Percentiles rank a stretch among this genome's conserved stretches.
phyloP scores from a whole-genome alignment of 2,888 invertebrate genomes.

The Drosophila sordidula region DNA sequence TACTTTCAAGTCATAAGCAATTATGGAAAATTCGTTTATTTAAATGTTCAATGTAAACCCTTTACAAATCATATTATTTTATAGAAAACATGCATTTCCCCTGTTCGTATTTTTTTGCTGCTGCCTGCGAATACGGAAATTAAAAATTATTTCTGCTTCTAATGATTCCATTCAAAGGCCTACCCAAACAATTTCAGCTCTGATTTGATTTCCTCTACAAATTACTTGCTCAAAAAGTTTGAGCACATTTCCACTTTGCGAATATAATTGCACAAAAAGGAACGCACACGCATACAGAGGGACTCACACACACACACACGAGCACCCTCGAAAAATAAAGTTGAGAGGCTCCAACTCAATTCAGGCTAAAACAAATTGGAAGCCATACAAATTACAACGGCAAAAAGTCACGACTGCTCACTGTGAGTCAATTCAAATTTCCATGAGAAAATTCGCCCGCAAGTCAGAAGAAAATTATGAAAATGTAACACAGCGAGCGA shows the following conservation, averaged over 20 bases:
- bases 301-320: background rate
- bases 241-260: slow-evolving; percentile 38
- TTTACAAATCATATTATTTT: background rate
- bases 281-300: slow-evolving; percentile 4
- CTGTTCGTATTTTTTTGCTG: no score
- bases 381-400: slow-evolving; percentile 55
- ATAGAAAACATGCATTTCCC: background rate
- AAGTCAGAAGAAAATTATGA: slow-evolving; percentile 65
- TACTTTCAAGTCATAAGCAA: background rate
- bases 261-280: slow-evolving; percentile 53
- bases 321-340: slow-evolving; percentile 29
- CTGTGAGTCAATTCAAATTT: slow-evolving; percentile 43
- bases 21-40: background rate
- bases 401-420: slow-evolving; percentile 44
- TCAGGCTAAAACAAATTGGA: slow-evolving; percentile 60
- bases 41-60: background rate
- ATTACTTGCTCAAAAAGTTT: slow-evolving; percentile 49
- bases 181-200: slow-evolving; percentile 20
- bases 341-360: slow-evolving; percentile 26
- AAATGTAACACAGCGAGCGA: slow-evolving; percentile 50
- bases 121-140: slow-evolving; percentile 25
- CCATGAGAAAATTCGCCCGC: slow-evolving; percentile 34
- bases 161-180: slow-evolving; percentile 47
- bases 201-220: slow-evolving; percentile 57
- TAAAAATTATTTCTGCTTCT: slow-evolving; percentile 35